Base-by-base conservation (phyloP, 2,797 vertebrate species). In the Odontamblyopus rebecca region DNA sequence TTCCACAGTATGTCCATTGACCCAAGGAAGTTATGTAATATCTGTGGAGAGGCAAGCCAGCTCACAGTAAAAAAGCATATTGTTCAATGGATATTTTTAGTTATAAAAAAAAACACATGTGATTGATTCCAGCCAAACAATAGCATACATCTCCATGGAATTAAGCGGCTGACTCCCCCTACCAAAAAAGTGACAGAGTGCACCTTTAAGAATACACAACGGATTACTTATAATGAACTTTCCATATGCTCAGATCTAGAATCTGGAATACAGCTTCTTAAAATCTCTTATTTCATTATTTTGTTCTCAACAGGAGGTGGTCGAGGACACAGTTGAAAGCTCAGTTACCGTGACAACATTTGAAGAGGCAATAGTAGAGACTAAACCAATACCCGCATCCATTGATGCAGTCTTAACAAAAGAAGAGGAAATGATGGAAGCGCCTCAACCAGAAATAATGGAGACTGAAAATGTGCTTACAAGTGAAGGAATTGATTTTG, bases 351-450 rank as follows among this genome's bases (percentile, higher is more conserved):
- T 15, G 35, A 6, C 18, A 12, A 19, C 32, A 23, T n/a, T 6
- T 38, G 38, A 60, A 38, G 9, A 15, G 13, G 23, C 0, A 6
- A 11, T 26, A 29, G 85, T 73, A 51, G 78, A 88, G 38, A 54
- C 16, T 11, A 0, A 71, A 60, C 57, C 57, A 61, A 1, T 15
- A 30, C 61, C 44, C 61, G 51, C 29, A 15, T 54, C 71, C 1
- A 16, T n/a, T 38, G 51, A 44, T 60, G 23, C 68, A 35, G 56
- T 48, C 7, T 23, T 60, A 7, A 27, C 27, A 70, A 27, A 59
- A 70, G 70, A 79, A 41, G 68, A 83, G 2, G 69, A 82, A 5
- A 23, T 26, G 0, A n/a, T 61, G 67, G 79, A 82, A 11, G 27
- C 41, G 18, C 5, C 70, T n/a, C 74, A 50, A 70, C 56, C 23